Evolutionary conservation across 2,888 invertebrate genomes (phyloP), one percentile per base, ranked within the genome.

Genomic region (Exocentrus adspersus): DNA sequence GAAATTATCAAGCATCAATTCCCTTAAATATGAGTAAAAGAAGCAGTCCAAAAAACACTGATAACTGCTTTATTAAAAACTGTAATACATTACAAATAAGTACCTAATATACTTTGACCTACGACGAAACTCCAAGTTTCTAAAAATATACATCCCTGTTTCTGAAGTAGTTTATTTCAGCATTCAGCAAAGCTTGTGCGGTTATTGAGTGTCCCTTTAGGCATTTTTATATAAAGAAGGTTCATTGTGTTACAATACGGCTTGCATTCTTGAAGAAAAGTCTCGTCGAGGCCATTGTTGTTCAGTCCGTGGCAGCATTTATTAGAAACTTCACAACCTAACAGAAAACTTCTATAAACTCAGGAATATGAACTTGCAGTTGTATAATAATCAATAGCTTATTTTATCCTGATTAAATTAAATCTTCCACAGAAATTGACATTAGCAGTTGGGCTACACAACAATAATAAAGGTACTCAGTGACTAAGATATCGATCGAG

Each of bases 91-190:
- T 24, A 5, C 24, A 24, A 3, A 24, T 5, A 14, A 1, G 10
- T 24, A 28, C 28, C 48, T 14, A 9, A 12, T 48, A 28, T 1
- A 2, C 17, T 9, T 2, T 14, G 28, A 24, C 14, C n/a, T 10
- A 7, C 24, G 28, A 28, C 48, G 28, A 7, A 48, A 28, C 28
- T 14, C 20, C 24, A 16, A 9, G 48, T 48, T 48, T 10, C 48
- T 48, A 28, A 48, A 48, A 48, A 48, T 48, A 48, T 28, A 28
- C 48, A 16, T 48, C 28, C 48, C 28, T 48, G 20, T 24, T 16
- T 48, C 28, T 48, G 14, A 48, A 48, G 28, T 28, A 48, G 48
- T 48, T 48, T 48, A 48, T 48, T 48, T 16, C 28, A 48, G 48
- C 28, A 7, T 21, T 48, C 48, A 28, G 28, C 16, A 28, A 14